Percentiles rank a stretch among this genome's conserved stretches.
These are phyloP conservation scores for Syngnathus scovelli DNA, from an alignment of 2,113 vertebrate species.

Conservation along the genomic window DNA sequence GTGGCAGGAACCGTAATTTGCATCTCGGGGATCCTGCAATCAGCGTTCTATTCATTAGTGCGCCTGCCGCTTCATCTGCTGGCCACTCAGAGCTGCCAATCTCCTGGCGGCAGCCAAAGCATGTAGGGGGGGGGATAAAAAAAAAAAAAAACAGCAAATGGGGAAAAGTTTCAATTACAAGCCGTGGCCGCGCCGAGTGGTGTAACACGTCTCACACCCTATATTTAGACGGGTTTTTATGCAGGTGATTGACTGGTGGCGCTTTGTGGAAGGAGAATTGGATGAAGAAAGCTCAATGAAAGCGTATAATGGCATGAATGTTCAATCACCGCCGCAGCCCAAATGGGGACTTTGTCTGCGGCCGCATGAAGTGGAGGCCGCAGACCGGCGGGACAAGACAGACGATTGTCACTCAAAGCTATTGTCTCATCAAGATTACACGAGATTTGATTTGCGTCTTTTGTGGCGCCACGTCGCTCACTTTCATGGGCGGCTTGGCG, in stretches of 20 bases:
- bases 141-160: slow-evolving; percentile 50
- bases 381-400: slow-evolving; percentile 12
- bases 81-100: slow-evolving; percentile 98
- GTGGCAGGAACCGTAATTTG: slow-evolving; percentile 96
- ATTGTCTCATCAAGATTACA: slow-evolving; percentile 43
- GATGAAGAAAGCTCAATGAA: slow-evolving; percentile 44
- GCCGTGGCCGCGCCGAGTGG: slow-evolving; percentile 62
- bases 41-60: slow-evolving; percentile 99
- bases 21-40: slow-evolving; percentile 99
- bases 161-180: slow-evolving; percentile 88
- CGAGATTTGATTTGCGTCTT: not conserved
- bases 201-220: slow-evolving; percentile 75
- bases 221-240: slow-evolving; percentile 70
- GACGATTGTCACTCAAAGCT: slow-evolving; percentile 35
- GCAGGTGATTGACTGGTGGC: slow-evolving; percentile 72
- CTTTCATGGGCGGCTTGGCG: not conserved
- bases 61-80: slow-evolving; percentile 97
- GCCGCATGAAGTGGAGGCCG: slow-evolving; percentile 48
- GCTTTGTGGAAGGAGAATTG: slow-evolving; percentile 59
- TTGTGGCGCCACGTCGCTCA: not conserved
- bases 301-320: slow-evolving; percentile 69
- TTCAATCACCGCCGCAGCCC: slow-evolving; percentile 24
- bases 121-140: slow-evolving; percentile 29
- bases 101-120: slow-evolving; percentile 78
- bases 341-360: slow-evolving; percentile 11